Evolutionary conservation across 2,888 invertebrate species (phyloP), one percentile per base, ranked within the genome.

Genomic region (Cryptus viduatorius): DNA sequence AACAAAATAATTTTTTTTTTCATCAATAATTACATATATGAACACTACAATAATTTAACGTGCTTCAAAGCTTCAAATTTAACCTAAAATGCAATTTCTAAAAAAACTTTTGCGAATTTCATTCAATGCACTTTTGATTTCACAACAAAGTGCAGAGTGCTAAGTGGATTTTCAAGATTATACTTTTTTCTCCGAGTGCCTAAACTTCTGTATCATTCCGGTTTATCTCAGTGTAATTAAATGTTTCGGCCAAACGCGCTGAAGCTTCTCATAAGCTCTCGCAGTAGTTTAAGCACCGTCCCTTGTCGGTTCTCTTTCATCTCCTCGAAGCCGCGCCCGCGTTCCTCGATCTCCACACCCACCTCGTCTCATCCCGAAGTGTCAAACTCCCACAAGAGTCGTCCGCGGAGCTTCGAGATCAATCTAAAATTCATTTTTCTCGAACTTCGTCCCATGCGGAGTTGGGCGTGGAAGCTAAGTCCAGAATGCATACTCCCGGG

Each of bases 291-390:
- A 14, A 16, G 48, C 31, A n/a, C 37, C n/a, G 8, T 69, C 53
- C 68, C 81, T 37, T 12, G 75, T 68, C 87, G 86, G 79, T 82
- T 67, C 86, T 85, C 86, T 89, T 86, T 88, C 87, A 88, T 90
- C 87, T 88, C 79, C 84, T 77, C 82, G 77, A 85, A 84, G 73
- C 84, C 86, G 61, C 77, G 64, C 65, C 88, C 84, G 87, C 65
- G 89, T 59, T 83, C 24, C 88, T 88, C 89, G 88, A 87, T 86
- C 84, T 75, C 75, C 80, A 77, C 81, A 79, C 56, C 19, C 42
- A 16, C 19, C 42, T 19, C 42, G 65, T 42, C 19, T 65, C 42
- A n/a, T 42, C 42, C 59, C 46, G 16, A 53, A 31, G 31, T 46
- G 48, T 31, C 46, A 46, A 31, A 56, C n/a, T 29, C 46, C 65